A percentile compares a stretch with the other conserved stretches of the same genome.
phyloP scores from a whole-genome alignment of 2,113 vertebrate genomes.

The Rhea americana region DNA sequence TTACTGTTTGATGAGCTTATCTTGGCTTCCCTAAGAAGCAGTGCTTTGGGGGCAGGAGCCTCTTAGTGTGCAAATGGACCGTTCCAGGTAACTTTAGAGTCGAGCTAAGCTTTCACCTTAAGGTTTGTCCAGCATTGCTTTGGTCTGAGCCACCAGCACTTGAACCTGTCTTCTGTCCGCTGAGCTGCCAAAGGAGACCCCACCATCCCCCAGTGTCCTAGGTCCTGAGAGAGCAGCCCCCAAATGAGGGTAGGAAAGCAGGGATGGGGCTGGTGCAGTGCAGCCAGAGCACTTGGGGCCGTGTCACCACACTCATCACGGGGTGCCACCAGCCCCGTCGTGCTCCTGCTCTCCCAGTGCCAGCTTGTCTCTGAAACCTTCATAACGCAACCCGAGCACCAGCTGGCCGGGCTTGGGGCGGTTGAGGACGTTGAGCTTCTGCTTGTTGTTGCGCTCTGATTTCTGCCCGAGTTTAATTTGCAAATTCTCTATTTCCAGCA shows the following conservation, averaged over 20 bases:
- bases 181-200: background rate
- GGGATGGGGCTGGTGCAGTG: background rate
- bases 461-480: slow-evolving; percentile 4
- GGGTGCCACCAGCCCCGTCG: background rate
- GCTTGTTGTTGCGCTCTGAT: background rate
- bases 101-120: background rate
- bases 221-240: background rate
- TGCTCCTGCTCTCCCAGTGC: rapidly evolving
- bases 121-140: background rate
- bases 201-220: background rate
- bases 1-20: slow-evolving; percentile 7
- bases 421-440: background rate
- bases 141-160: background rate
- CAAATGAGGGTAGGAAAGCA: rapidly evolving
- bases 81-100: background rate
- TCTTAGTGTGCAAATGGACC: background rate
- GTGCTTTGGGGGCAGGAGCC: background rate
- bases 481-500: background rate
- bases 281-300: rapidly evolving
- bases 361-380: background rate
- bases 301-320: rapidly evolving
- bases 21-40: background rate
- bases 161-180: background rate
- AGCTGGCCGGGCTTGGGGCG: background rate
- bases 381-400: background rate